These are phyloP conservation scores for Oopsacas minuta DNA, from an alignment of 37 sponge, comb jelly and placozoan species.

Conservation along the genomic window DNA sequence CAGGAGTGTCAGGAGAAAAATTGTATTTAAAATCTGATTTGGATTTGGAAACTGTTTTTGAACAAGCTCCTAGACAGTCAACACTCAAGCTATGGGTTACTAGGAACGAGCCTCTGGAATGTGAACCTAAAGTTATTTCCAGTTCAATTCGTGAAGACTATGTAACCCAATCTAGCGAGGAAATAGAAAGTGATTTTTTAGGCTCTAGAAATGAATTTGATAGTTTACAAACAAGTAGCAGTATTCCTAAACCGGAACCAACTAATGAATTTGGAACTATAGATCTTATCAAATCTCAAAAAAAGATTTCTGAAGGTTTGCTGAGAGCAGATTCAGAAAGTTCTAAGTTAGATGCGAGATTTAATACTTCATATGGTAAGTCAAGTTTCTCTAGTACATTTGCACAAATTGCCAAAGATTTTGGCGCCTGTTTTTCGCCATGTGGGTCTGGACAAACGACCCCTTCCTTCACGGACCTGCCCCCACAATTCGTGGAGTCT, in stretches of 20 bases:
- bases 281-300: not conserved
- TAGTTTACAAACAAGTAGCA: not conserved
- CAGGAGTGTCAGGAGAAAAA: not conserved
- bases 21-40: not conserved
- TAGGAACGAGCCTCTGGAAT: not conserved
- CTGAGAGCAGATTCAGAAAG: not conserved
- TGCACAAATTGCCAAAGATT: not conserved
- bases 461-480: not conserved
- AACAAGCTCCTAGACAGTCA: not conserved
- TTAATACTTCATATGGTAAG: not conserved
- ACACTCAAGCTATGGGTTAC: not conserved
- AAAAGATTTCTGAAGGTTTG: not conserved
- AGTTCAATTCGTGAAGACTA: not conserved
- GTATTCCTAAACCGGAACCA: not conserved
- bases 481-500: conserved; percentile 13
- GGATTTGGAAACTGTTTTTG: not conserved
- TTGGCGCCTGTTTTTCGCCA: not conserved
- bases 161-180: not conserved
- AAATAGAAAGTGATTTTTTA: not conserved
- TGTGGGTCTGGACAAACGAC: not conserved
- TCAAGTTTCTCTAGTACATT: not conserved
- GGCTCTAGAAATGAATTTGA: not conserved
- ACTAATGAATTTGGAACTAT: not conserved
- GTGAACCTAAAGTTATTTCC: not conserved
- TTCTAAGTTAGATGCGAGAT: not conserved